Conservation (phyloP, 2,888 invertebrate species). For the Lapara coniferarum region DNA sequence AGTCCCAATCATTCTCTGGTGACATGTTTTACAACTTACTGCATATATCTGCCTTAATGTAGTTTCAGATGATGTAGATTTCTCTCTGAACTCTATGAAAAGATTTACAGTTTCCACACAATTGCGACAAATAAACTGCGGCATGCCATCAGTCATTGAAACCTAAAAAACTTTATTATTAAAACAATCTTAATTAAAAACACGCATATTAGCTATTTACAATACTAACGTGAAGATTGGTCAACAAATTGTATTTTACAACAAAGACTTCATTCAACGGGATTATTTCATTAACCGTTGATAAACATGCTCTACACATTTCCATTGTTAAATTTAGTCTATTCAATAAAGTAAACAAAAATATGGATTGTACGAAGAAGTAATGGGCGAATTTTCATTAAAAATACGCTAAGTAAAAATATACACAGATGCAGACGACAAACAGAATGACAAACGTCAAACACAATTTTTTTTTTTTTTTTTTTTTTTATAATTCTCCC, state of each 20-base stretch:
- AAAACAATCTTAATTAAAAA: slow-evolving; percentile 4
- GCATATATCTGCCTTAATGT: slow-evolving; percentile 1
- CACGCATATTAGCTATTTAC: not conserved
- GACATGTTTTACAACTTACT: slow-evolving; percentile 1
- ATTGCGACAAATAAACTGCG: slow-evolving; percentile 54
- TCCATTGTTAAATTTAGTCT: slow-evolving; percentile 44
- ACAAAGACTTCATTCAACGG: slow-evolving; percentile 52
- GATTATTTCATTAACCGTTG: slow-evolving; percentile 45
- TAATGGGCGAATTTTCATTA: not conserved
- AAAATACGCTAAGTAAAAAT: not conserved
- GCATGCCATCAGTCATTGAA: slow-evolving; percentile 49
- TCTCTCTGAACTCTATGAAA: slow-evolving; percentile 58
- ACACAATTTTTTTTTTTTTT: too few species aligned
- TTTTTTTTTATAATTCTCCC: too few species aligned
- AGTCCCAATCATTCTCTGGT: too few species aligned
- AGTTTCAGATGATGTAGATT: slow-evolving; percentile 44
- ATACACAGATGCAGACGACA: too few species aligned
- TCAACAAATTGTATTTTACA: slow-evolving; percentile 59
- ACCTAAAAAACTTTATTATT: slow-evolving; percentile 47
- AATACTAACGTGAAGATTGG: slow-evolving; percentile 60
- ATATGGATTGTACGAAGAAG: not conserved
- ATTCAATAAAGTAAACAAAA: not conserved
- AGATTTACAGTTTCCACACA: slow-evolving; percentile 51
- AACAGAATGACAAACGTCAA: too few species aligned
- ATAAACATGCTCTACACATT: slow-evolving; percentile 64